Percentiles rank a stretch among this genome's conserved stretches.
Conservation (phyloP, 2,113 vertebrate species). For the Chascanopsetta lugubris region DNA sequence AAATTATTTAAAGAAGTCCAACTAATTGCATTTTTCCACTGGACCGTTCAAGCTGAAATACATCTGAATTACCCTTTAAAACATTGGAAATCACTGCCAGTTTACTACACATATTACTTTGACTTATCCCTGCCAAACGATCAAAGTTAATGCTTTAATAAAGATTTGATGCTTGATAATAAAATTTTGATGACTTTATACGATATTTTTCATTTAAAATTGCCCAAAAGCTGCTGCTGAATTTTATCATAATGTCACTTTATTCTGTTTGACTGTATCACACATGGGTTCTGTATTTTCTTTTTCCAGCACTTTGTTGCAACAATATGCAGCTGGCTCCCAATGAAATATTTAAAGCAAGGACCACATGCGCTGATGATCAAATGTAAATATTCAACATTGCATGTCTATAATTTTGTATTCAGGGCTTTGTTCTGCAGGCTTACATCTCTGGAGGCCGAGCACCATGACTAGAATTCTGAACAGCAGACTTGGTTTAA, state of each 20-base stretch:
- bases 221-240: background rate
- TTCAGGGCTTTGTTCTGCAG: background rate
- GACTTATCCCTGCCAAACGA: background rate
- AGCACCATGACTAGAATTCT: background rate
- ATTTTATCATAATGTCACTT: background rate
- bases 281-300: background rate
- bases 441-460: background rate
- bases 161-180: background rate
- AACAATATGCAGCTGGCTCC: background rate
- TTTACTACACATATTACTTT: background rate
- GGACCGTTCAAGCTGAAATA: too few species aligned
- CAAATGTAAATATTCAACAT: background rate
- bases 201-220: background rate
- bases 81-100: background rate
- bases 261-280: background rate
- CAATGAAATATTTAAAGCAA: slow-evolving; percentile 5
- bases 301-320: too few species aligned
- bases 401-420: background rate
- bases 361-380: background rate
- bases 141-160: background rate
- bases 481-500: background rate
- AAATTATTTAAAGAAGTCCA: too few species aligned
- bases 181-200: background rate
- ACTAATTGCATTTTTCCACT: too few species aligned
- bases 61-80: background rate